These are phyloP conservation scores for Perizoma affinitatum DNA, from an alignment of 2,888 invertebrate species.

Conservation along the genomic window DNA sequence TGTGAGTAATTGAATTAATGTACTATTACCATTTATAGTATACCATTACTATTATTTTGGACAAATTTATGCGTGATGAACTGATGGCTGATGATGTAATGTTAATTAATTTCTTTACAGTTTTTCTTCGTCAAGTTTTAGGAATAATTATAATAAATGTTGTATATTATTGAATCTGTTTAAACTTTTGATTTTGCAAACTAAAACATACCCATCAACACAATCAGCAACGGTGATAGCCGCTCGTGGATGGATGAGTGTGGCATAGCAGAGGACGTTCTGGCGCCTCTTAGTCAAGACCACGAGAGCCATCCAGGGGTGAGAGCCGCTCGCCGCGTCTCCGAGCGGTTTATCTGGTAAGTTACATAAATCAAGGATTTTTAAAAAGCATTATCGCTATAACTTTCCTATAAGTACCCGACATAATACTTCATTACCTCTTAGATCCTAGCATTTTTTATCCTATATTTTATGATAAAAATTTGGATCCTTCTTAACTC, in stretches of 20 bases:
- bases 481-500: too few species aligned
- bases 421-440: too few species aligned
- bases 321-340: constrained; percentile 54
- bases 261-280: constrained; percentile 68
- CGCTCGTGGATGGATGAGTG: constrained; percentile 68
- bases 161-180: neutral
- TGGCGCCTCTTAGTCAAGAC: constrained; percentile 59
- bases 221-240: constrained; percentile 71
- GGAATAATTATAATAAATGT: too few species aligned
- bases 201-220: constrained; percentile 56
- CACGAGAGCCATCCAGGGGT: constrained; percentile 70
- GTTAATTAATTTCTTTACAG: neutral
- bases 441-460: too few species aligned
- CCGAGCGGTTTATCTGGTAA: constrained; percentile 52
- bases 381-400: too few species aligned
- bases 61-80: too few species aligned
- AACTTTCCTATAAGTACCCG: too few species aligned
- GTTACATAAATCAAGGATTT: constrained; percentile 2
- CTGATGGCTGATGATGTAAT: neutral
- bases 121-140: neutral
- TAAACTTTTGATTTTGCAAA: neutral
- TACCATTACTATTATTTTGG: too few species aligned
- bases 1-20: constrained; percentile 1
- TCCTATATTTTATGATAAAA: too few species aligned
- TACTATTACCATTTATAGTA: too few species aligned